Evolutionary conservation across 2,888 invertebrate species (phyloP).

Genomic region (Lissonota sp.): DNA sequence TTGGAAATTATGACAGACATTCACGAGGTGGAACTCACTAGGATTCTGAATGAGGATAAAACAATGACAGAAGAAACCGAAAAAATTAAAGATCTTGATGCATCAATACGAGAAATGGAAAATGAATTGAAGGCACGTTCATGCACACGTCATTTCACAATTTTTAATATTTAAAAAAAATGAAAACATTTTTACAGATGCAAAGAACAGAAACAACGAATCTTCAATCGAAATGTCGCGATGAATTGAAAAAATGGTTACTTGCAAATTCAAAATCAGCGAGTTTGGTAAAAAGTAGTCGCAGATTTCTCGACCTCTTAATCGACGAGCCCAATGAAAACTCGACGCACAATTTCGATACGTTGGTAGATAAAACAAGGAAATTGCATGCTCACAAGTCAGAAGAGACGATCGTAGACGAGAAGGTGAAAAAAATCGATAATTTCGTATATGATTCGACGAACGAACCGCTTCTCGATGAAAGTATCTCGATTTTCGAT

Average conservation of each 20-base stretch:
- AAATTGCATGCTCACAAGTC: background rate
- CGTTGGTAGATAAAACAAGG: background rate
- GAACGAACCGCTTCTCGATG: background rate
- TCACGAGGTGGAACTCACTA: background rate
- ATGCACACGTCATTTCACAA: background rate
- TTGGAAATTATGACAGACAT: background rate
- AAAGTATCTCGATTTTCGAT: background rate
- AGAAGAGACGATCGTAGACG: background rate
- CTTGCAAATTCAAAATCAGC: slow-evolving; percentile 56
- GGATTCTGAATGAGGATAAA: slow-evolving; percentile 42
- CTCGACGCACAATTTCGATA: background rate
- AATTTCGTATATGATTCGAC: background rate
- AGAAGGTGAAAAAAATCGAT: slow-evolving; percentile 6
- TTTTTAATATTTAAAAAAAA: background rate
- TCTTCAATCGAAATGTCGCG: slow-evolving; percentile 68
- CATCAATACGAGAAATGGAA: slow-evolving; percentile 65
- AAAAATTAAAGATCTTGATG: slow-evolving; percentile 67
- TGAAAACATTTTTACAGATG: slow-evolving; percentile 57
- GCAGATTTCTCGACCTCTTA: slow-evolving; percentile 65
- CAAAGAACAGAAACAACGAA: slow-evolving; percentile 67
- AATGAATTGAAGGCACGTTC: slow-evolving; percentile 66
- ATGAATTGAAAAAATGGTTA: slow-evolving; percentile 65
- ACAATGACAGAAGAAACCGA: slow-evolving; percentile 59
- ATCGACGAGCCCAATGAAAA: slow-evolving; percentile 5
- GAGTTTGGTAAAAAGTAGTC: slow-evolving; percentile 67